These are phyloP conservation scores for Benthosema pterotum DNA, from an alignment of 2,797 vertebrate genomes.

Conservation along the genomic window DNA sequence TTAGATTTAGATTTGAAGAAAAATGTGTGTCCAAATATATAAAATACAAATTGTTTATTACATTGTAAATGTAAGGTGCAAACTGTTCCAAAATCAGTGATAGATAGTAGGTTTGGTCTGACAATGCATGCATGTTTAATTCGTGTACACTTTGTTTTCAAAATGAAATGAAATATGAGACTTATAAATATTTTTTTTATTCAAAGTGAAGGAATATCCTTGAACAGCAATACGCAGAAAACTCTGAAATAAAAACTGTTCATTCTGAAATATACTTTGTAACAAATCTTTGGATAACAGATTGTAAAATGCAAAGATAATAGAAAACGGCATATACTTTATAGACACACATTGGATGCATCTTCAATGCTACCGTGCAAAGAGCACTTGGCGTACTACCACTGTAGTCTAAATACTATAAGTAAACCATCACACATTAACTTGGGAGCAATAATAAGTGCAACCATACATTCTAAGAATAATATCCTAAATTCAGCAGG, in stretches of 20 bases:
- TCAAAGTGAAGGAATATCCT: conserved; percentile 14
- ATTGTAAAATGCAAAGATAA: conserved; percentile 21
- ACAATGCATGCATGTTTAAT: no score
- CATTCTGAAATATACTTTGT: conserved; percentile 45
- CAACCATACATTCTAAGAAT: no score
- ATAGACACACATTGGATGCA: conserved; percentile 3
- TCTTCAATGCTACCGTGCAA: conserved; percentile 17
- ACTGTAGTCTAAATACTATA: neutral
- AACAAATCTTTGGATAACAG: conserved; percentile 26
- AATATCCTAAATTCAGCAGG: no score
- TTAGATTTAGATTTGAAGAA: no score
- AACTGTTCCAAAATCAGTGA: no score
- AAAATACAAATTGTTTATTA: no score
- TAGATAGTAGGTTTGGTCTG: no score
- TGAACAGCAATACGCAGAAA: conserved; percentile 27
- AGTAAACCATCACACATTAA: neutral
- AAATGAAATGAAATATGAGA: neutral
- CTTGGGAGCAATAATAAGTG: no score
- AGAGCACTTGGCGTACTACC: conserved; percentile 9
- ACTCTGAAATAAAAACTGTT: conserved; percentile 22
- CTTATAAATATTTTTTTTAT: conserved; percentile 12
- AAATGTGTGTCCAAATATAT: no score
- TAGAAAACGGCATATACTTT: conserved; percentile 16
- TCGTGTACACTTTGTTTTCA: no score
- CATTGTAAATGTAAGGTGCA: no score